Evolutionary conservation across 2,888 invertebrate genomes (phyloP).

Genomic region (Oxyteleia sp.): DNA sequence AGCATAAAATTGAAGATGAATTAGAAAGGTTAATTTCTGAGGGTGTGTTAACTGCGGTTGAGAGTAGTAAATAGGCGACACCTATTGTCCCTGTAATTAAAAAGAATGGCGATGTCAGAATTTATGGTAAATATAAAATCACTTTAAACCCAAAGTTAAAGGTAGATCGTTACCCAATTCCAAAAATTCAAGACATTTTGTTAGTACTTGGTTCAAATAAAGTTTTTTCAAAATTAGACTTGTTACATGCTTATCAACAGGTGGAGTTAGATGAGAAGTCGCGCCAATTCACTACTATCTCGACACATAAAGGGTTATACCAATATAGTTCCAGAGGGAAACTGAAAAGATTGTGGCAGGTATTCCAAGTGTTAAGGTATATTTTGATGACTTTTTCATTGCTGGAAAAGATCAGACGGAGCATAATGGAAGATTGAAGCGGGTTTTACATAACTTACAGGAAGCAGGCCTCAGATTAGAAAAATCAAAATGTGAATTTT

Average conservation of each 20-base stretch:
- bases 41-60: conserved; percentile 30
- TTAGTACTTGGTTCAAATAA: conserved; percentile 61
- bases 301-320: conserved; percentile 77
- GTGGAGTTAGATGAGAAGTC: conserved; percentile 79
- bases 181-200: conserved; percentile 78
- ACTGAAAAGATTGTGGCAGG: conserved; percentile 80
- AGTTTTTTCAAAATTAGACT: conserved; percentile 77
- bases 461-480: conserved; percentile 78
- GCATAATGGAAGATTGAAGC: conserved; percentile 76
- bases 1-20: too few relatives aligned
- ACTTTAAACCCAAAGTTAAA: conserved; percentile 77
- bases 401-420: conserved; percentile 72
- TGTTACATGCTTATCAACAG: conserved; percentile 82
- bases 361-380: conserved; percentile 69
- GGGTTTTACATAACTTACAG: conserved; percentile 75
- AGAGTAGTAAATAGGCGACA: conserved; percentile 66
- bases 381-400: conserved; percentile 80
- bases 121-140: conserved; percentile 78
- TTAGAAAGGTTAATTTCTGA: conserved; percentile 49
- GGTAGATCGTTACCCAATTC: conserved; percentile 77
- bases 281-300: conserved; percentile 76
- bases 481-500: conserved; percentile 79
- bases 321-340: conserved; percentile 80
- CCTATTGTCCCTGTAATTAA: conserved; percentile 67
- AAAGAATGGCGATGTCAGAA: conserved; percentile 50